Evolutionary conservation across 2,888 invertebrate species (phyloP).

Genomic region (Darwinula stevensoni): DNA sequence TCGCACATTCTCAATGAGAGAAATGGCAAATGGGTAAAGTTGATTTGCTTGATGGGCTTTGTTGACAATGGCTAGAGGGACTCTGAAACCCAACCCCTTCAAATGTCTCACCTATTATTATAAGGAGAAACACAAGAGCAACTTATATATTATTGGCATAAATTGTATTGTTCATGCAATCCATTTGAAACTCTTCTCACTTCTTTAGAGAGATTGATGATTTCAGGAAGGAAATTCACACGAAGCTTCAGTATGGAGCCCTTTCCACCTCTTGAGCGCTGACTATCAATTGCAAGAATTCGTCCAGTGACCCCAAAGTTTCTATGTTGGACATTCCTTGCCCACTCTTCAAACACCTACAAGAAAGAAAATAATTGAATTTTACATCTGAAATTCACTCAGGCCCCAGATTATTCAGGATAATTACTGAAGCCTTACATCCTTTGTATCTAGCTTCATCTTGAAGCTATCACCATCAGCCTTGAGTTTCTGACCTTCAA

Average conservation of each 20-base stretch:
- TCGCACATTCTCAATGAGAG: slow-evolving; percentile 81
- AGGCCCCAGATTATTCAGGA: no score
- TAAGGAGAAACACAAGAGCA: slow-evolving; percentile 6
- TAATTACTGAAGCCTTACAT: no score
- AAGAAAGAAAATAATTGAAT: no score
- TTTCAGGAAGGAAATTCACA: slow-evolving; percentile 85
- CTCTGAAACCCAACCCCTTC: slow-evolving; percentile 80
- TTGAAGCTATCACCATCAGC: slow-evolving; percentile 94
- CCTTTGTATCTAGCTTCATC: slow-evolving; percentile 76
- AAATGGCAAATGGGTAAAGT: slow-evolving; percentile 93
- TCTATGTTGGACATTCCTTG: slow-evolving; percentile 67
- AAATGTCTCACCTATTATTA: slow-evolving; percentile 56
- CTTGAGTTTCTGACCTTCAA: slow-evolving; percentile 90
- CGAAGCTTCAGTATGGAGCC: slow-evolving; percentile 41
- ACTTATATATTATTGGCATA: no score
- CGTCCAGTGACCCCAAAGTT: slow-evolving; percentile 78
- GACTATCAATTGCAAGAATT: slow-evolving; percentile 62
- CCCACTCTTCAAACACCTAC: slow-evolving; percentile 97
- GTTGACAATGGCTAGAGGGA: slow-evolving; percentile 90
- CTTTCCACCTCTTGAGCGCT: slow-evolving; percentile 19
- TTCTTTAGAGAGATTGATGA: slow-evolving; percentile 93
- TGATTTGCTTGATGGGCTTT: slow-evolving; percentile 97
- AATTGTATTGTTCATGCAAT: not conserved
- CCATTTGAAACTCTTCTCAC: slow-evolving; percentile 18
- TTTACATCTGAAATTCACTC: no score